Conservation (phyloP, 2,888 invertebrate species). For the Zeuzera pyrina region DNA sequence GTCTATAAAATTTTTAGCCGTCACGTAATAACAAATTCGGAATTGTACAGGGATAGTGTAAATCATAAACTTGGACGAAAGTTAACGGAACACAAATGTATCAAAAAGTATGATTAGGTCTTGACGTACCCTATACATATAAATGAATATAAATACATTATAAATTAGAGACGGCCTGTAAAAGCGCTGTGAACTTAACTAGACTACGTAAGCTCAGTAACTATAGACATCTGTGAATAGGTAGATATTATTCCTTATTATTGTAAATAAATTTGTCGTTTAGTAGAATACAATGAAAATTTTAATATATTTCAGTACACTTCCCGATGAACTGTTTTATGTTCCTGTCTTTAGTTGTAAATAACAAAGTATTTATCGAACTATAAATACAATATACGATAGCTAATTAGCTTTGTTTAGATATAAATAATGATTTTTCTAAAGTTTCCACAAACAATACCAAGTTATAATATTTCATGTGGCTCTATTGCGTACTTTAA, state of each 20-base stretch:
- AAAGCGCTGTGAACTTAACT: slow-evolving; percentile 53
- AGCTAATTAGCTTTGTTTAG: slow-evolving; percentile 17
- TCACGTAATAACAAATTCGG: slow-evolving; percentile 62
- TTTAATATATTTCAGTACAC: slow-evolving; percentile 66
- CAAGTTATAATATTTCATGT: slow-evolving; percentile 43
- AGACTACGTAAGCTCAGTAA: slow-evolving; percentile 54
- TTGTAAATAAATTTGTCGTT: slow-evolving; percentile 56
- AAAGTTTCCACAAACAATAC: slow-evolving; percentile 48
- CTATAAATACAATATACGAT: slow-evolving; percentile 32
- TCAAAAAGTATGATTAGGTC: slow-evolving; percentile 27
- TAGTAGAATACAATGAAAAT: slow-evolving; percentile 49
- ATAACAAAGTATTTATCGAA: slow-evolving; percentile 25
- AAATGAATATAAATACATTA: slow-evolving; percentile 24
- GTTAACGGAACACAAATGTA: slow-evolving; percentile 17
- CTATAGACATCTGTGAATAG: slow-evolving; percentile 50
- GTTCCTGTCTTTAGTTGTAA: slow-evolving; percentile 69
- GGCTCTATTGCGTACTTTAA: slow-evolving; percentile 51
- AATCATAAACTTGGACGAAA: slow-evolving; percentile 28
- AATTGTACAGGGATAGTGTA: slow-evolving; percentile 68
- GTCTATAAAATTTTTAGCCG: slow-evolving; percentile 14
- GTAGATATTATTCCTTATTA: slow-evolving; percentile 46
- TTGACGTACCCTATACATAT: slow-evolving; percentile 15
- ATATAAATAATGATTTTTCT: slow-evolving; percentile 17
- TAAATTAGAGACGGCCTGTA: slow-evolving; percentile 41
- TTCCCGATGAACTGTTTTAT: slow-evolving; percentile 67